Evolutionary conservation across 2,888 invertebrate species (phyloP).

Genomic region (Ditylenchus weischeri): DNA sequence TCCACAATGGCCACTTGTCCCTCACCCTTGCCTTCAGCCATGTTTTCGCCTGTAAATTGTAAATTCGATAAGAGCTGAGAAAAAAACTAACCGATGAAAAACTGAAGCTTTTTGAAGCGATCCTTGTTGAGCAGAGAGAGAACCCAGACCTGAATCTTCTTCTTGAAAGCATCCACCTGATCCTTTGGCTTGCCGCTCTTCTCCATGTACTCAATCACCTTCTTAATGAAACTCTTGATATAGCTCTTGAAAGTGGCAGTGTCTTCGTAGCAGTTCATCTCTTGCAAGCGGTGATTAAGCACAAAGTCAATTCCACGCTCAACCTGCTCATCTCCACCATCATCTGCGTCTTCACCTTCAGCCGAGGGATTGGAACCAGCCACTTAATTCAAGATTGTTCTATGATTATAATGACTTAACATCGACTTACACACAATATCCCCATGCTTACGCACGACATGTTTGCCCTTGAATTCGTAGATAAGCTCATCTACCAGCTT

Average conservation of each 20-base stretch:
- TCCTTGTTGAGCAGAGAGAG: conserved; percentile 50
- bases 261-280: conserved; percentile 70
- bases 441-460: conserved; percentile 62
- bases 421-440: conserved; percentile 66
- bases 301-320: conserved; percentile 84
- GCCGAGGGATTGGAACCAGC: conserved; percentile 89
- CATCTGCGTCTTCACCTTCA: conserved; percentile 74
- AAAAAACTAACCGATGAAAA: conserved; percentile 45
- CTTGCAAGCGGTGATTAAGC: conserved; percentile 72
- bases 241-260: conserved; percentile 72
- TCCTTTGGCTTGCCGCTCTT: conserved; percentile 53
- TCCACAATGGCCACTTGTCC: conserved; percentile 78
- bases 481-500: conserved; percentile 75
- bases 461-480: conserved; percentile 73
- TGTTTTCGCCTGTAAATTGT: conserved; percentile 45
- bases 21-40: conserved; percentile 55
- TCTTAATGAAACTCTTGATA: conserved; percentile 94
- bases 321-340: conserved; percentile 67
- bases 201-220: conserved; percentile 68
- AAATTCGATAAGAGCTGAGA: neutral
- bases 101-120: conserved; percentile 57
- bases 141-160: conserved; percentile 56
- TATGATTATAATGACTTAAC: too few relatives aligned
- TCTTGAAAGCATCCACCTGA: conserved; percentile 57
- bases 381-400: conserved; percentile 58